A percentile compares a stretch with the other conserved stretches of the same genome.
These are phyloP conservation scores for Agapornis roseicollis DNA, from an alignment of 2,113 vertebrate genomes.

Conservation along the genomic window DNA sequence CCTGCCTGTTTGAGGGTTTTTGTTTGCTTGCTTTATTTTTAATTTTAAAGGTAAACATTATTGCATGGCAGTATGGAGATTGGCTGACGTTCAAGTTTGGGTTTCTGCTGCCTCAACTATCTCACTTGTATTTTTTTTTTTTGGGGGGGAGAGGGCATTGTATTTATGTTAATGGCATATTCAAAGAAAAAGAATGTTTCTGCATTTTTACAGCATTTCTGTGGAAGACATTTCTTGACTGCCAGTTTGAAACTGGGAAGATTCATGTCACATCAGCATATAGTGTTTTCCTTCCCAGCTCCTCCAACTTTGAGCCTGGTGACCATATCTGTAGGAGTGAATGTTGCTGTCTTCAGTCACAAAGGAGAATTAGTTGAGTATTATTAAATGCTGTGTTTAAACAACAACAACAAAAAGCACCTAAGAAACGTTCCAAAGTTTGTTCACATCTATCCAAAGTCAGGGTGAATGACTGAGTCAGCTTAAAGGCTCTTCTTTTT, in stretches of 20 bases:
- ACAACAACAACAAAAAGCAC: not conserved
- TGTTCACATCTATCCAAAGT: not conserved
- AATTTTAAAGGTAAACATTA: not conserved
- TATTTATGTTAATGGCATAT: not conserved
- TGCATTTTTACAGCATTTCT: not conserved
- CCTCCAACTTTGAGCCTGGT: not conserved
- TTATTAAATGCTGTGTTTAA: not conserved
- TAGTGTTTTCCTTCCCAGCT: not conserved
- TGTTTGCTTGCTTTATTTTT: not conserved
- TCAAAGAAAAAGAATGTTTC: not conserved
- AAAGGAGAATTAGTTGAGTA: not conserved
- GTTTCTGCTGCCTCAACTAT: not conserved
- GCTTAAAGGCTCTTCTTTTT: not conserved
- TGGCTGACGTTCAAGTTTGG: not conserved
- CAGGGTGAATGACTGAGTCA: not conserved
- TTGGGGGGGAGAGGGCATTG: not conserved
- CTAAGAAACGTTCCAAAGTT: not conserved
- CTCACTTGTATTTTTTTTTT: not conserved
- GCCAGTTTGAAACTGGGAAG: not conserved
- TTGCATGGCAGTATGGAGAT: not conserved
- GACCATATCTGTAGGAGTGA: not conserved
- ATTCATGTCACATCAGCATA: not conserved
- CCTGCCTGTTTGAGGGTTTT: not conserved
- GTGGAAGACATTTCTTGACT: not conserved
- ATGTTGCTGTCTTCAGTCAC: not conserved